phyloP scores from a whole-genome alignment of 2,888 invertebrate species.

The Synergus gifuensis region DNA sequence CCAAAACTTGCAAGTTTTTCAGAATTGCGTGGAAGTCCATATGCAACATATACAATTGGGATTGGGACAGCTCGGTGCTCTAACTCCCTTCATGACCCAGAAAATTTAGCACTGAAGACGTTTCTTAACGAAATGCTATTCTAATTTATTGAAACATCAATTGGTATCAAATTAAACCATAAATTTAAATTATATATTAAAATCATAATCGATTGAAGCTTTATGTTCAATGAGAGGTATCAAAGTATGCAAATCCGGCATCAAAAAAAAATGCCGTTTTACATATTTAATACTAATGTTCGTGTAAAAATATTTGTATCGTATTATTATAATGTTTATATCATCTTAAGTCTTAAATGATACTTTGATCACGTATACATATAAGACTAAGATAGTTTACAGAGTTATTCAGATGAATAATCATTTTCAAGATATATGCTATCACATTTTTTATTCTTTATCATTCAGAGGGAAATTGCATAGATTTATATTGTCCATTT shows the following conservation, averaged over 20 bases:
- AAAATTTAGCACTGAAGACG: slow-evolving; percentile 68
- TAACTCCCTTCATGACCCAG: slow-evolving; percentile 75
- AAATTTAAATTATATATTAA: too few relatives aligned
- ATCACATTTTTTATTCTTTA: background rate
- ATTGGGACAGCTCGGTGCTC: slow-evolving; percentile 76
- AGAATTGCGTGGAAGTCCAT: slow-evolving; percentile 94
- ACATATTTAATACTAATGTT: slow-evolving; percentile 3
- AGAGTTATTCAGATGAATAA: background rate
- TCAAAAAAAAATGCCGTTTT: too few relatives aligned
- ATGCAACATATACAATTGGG: slow-evolving; percentile 93
- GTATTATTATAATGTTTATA: background rate
- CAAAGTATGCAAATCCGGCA: background rate
- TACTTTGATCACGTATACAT: background rate
- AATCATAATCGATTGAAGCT: background rate
- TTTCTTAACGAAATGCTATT: slow-evolving; percentile 46
- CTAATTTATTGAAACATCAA: background rate
- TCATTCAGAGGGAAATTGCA: too few relatives aligned
- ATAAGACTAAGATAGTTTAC: background rate
- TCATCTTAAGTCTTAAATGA: background rate
- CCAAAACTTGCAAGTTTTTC: slow-evolving; percentile 87
- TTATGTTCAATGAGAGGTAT: background rate
- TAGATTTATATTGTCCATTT: background rate
- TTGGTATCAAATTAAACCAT: background rate
- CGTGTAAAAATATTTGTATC: slow-evolving; percentile 18
- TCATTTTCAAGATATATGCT: background rate